A percentile compares a stretch with the other conserved stretches of the same genome.
Evolutionary conservation across 2,888 invertebrate species (phyloP).

Genomic region (Leptinotarsa rubiginosa): DNA sequence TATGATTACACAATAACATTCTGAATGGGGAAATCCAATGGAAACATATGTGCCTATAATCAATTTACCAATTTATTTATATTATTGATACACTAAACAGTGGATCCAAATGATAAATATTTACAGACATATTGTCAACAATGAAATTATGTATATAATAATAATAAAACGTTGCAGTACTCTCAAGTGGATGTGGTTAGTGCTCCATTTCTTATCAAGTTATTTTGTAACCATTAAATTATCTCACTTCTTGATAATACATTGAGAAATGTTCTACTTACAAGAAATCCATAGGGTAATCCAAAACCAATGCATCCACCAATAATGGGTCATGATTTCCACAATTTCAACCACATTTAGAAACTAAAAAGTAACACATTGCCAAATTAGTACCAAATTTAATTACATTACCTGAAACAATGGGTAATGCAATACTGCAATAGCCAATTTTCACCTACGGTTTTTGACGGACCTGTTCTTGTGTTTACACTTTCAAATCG

Average conservation of each 20-base stretch:
- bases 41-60: neutral
- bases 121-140: conserved; percentile 16
- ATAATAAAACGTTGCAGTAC: neutral
- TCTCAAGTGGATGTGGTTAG: no score
- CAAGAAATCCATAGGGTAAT: conserved; percentile 70
- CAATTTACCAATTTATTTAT: neutral
- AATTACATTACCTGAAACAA: conserved; percentile 29
- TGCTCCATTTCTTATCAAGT: no score
- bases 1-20: conserved; percentile 21
- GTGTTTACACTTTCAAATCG: conserved; percentile 13
- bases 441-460: conserved; percentile 30
- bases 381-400: conserved; percentile 32
- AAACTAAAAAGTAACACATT: conserved; percentile 48
- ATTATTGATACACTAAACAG: neutral
- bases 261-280: conserved; percentile 26
- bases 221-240: neutral
- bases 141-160: conserved; percentile 13
- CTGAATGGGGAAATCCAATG: neutral
- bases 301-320: conserved; percentile 93
- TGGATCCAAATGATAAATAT: conserved; percentile 13
- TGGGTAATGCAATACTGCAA: conserved; percentile 23
- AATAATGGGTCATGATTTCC: conserved; percentile 85
- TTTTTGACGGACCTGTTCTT: conserved; percentile 13
- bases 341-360: conserved; percentile 71
- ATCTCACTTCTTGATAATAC: neutral